phyloP scores from a whole-genome alignment of 2,888 invertebrate genomes.

The Schrankia costaestrigalis region DNA sequence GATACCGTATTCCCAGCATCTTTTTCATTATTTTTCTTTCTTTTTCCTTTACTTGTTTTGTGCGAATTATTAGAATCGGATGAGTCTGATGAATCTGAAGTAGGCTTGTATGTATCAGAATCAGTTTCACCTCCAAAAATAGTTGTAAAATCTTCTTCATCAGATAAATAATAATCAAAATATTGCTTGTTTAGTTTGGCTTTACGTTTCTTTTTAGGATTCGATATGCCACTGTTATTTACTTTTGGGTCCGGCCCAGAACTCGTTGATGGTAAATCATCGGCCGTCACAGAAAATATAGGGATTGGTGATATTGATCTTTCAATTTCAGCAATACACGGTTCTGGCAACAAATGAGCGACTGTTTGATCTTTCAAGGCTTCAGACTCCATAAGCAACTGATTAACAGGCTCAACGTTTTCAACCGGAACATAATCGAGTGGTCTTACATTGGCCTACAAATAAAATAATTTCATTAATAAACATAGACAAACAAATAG shows the following conservation, averaged over 20 bases:
- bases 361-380: neutral
- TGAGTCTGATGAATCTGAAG: neutral
- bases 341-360: neutral
- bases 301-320: neutral
- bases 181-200: neutral
- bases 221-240: neutral
- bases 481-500: too few species aligned
- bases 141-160: neutral
- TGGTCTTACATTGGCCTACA: too few species aligned
- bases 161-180: neutral
- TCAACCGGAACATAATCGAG: neutral
- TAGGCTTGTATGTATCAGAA: neutral
- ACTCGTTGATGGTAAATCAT: neutral
- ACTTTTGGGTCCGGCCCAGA: neutral
- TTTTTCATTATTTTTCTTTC: too few species aligned
- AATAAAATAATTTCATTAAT: too few species aligned
- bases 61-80: neutral
- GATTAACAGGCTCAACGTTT: neutral
- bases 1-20: too few species aligned
- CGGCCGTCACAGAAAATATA: neutral
- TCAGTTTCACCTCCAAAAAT: neutral
- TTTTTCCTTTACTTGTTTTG: neutral
- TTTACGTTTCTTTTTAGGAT: neutral
- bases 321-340: neutral
- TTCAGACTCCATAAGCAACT: neutral